Base-by-base conservation (phyloP, 1,140 invertebrate species). In the Rhynchophorus ferrugineus region DNA sequence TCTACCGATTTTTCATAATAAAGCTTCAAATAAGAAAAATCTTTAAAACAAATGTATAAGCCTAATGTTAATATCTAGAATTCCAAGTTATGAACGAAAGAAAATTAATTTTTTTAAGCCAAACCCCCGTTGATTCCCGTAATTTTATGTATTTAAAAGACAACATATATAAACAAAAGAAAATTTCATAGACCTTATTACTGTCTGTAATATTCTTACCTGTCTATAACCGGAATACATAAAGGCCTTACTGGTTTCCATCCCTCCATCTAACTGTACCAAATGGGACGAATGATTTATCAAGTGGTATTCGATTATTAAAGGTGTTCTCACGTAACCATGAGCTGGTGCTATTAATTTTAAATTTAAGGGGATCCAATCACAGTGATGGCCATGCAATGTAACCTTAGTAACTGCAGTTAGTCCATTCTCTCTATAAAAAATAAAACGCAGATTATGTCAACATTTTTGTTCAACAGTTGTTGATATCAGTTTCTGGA, bases 221-320 rank as follows among this genome's bases (percentile, higher is more conserved):
- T 91, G 84, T 75, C 90, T 92, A 59, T 91, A 87, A 2, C 91
- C 91, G 59, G 89, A 80, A 74, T 88, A 93, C 86, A 93, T 91
- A 63, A 93, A 94, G 3, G 81, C 83, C 67, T 93, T 89, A 57
- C 80, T 87, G 1, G 83, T 80, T 57, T 92, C 87, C 72, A 93
- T 83, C 44, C 73, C 78, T 9, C 91, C 66, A 50, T 79, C 78
- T 8, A 93, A 70, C 41, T 87, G 82, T 39, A 89, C 77, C 7
- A 89, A 78, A 52, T 76, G 77, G 18, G 76, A 72, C 0, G 85
- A 84, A 51, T 81, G 78, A 68, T 91, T 92, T 56, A 77, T 74
- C 41, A 94, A 70, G 41, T 74, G 77, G 64, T 90, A 91, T 21
- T 77, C 78, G 6, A 88, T 71, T 17, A 79, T 73, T 46, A 87